Base-by-base conservation (phyloP, 2,113 vertebrate genomes). In the Heloderma charlesbogerti region DNA sequence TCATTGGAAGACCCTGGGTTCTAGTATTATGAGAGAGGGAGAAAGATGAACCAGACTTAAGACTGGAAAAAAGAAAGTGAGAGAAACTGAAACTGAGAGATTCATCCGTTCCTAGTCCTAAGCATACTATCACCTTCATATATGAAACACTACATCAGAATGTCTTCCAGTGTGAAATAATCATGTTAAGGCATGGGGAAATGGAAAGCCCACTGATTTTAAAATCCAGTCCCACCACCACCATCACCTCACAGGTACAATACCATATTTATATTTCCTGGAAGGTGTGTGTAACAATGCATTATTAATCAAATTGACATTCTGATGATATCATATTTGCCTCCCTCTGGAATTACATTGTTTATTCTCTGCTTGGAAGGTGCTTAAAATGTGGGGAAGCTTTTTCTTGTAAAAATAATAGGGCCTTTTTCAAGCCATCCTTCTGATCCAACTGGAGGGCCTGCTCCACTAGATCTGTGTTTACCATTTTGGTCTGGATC, bases 371-470 rank as follows among this genome's bases (percentile, higher is more conserved):
- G 80, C 66, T 88, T 93, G 88, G 77, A 95, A 40, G 69, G 51
- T 84, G 82, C 84, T 90, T 92, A 92, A 94, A 95, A 96, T 92
- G 88, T 78, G 87, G 87, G 90, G 89, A 91, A 88, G 48, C 94
- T 95, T 91, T 97, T 96, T 45, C 94, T 95, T 92, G 88, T 97
- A 96, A 97, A 97, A 95, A 90, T 89, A 20, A 83, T 67, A 4
- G 0, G 9, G 25, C 88, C 92, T 94, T 87, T 89, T 92, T 88
- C 75, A 93, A 85, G 54, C 91, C 0, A 0, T 77, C 75, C 92
- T 92, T 95, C 88, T 94, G 94, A 95, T 96, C 97, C 89, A 91
- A 72, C 91, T 95, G 95, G 95, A 95, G 92, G 96, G 94, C 66
- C 93, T 86, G 37, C 40, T 40, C 89, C 91, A 7, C 67, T 89